Evolutionary conservation across 2,113 vertebrate genomes (phyloP), one percentile per base, ranked within the genome.

Genomic region (Smithornis capensis): DNA sequence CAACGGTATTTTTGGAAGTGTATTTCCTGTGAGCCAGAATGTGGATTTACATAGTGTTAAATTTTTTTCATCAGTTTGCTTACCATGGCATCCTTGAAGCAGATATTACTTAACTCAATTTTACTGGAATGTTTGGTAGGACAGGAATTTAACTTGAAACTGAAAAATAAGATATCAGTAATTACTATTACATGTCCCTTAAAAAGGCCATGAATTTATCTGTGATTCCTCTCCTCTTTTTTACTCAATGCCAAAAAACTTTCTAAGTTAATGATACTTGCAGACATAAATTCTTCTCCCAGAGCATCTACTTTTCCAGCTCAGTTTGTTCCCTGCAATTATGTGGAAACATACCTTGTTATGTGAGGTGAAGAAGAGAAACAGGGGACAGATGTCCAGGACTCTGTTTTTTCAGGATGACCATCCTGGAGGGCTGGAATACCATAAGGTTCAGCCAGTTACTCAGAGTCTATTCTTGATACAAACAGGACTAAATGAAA

Each of bases 251-350:
- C 38, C 0, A 0, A 69, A 67, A 47, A 83, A 64, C 38, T 86
- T 94, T 89, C 64, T 92, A 75, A 56, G 52, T 64, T 92, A 92
- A 78, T 91, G 76, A 71, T 67, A 89, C 56, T 89, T 87, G 47
- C 89, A 89, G 91, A 44, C 56, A 84, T 67, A 55, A 92, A 94
- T 94, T 84, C 76, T 90, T 89, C 47, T 80, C 42, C 6, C 17
- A 37, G 68, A 24, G 19, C 37, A 86, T 86, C 38, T 87, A 9
- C 50, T 92, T 93, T 95, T 90, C 73, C 33, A 44, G 65, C 50
- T 95, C 79, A 65, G 59, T 19, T 12, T 69, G 42, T 12, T 55
- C 42, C 21, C 50, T 83, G 79, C 50, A 83, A 19, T 56, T 67
- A 16, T 45, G 16, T 87, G n/a, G 60, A 96, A 90, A 67, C 75